Evolutionary conservation across 2,797 vertebrate species (phyloP), one percentile per base, ranked within the genome.

Genomic region (Hipposideros larvatus): DNA sequence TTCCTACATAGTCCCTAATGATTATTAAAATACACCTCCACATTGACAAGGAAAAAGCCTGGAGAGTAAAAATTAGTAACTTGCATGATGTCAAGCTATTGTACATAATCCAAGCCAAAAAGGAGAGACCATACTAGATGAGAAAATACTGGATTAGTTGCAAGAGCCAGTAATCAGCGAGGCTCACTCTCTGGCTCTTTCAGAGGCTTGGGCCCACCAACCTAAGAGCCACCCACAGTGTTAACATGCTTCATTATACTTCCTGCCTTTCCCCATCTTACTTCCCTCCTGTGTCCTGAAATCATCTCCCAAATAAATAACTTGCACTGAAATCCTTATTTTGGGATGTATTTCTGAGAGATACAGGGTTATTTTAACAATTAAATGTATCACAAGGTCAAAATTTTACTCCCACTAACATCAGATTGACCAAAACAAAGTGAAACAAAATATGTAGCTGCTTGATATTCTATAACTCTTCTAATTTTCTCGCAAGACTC

Each of bases 391-490:
- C 53, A 73, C 31, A 75, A 94, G 7, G 2, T 93, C 68, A 80
- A 91, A 63, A 28, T 82, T 93, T 71, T 26, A 93, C 48, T 66
- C 11, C 11, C 22, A 73, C 26, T 59, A 37, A 78, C 82, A 10
- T 41, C 51, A 87, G 26, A 77, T 24, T 79, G 63, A 4, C n/a
- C 37, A 75, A 87, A 95, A 82, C 15, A 75, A 89, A 94, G 28
- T 19, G 16, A 95, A 79, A 63, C 31, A 34, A 59, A 57, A 41
- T 53, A 51, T 18, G 4, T 74, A 86, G 8, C 15, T 89, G 34
- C 41, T 84, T 80, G 51, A 73, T 89, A 82, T 6, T 94, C 84
- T 85, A 19, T 57, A 96, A 75, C 24, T 53, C 55, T 43, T 74
- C 65, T 78, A 83, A 90, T 84, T 51, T 55, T 75, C 16, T 90